Conservation (phyloP, 2,888 invertebrate species). For the Scaptomyza polygonia region DNA sequence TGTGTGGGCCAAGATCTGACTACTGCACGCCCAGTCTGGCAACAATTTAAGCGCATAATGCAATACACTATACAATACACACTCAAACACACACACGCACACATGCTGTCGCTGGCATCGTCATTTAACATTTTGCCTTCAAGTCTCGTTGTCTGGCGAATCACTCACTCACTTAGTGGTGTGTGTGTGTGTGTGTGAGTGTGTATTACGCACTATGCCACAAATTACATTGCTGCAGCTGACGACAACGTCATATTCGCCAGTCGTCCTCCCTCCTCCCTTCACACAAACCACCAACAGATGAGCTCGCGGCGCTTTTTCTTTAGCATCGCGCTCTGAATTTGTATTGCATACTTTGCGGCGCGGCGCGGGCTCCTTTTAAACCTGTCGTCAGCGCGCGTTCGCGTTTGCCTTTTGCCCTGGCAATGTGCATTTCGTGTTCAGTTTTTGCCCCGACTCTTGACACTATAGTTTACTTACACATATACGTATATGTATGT, state of each 20-base stretch:
- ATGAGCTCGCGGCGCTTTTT: constrained; percentile 44
- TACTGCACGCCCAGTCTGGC: constrained; percentile 23
- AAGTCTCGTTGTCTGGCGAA: constrained; percentile 76
- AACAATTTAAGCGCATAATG: constrained; percentile 53
- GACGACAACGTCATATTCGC: constrained; percentile 51
- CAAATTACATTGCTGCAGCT: constrained; percentile 74
- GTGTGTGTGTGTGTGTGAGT: constrained; percentile 16
- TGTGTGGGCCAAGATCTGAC: constrained; percentile 40
- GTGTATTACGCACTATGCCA: constrained; percentile 51
- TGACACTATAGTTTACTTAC: not conserved
- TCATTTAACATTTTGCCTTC: constrained; percentile 79
- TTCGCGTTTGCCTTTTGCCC: not conserved
- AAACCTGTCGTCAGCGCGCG: constrained; percentile 63
- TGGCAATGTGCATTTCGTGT: constrained; percentile 39
- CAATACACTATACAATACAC: constrained; percentile 21
- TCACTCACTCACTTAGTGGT: constrained; percentile 76
- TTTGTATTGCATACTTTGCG: constrained; percentile 73
- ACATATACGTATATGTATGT: constrained; percentile 28
- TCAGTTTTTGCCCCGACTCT: constrained; percentile 2
- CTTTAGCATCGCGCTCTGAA: constrained; percentile 48
- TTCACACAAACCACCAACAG: constrained; percentile 15
- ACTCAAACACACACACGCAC: constrained; percentile 6
- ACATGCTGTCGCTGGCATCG: constrained; percentile 61
- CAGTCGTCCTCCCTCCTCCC: constrained; percentile 6
- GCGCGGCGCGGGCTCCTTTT: constrained; percentile 48